These are phyloP conservation scores for Psittacara wagleri DNA, from an alignment of 2,113 vertebrate species.

Conservation along the genomic window DNA sequence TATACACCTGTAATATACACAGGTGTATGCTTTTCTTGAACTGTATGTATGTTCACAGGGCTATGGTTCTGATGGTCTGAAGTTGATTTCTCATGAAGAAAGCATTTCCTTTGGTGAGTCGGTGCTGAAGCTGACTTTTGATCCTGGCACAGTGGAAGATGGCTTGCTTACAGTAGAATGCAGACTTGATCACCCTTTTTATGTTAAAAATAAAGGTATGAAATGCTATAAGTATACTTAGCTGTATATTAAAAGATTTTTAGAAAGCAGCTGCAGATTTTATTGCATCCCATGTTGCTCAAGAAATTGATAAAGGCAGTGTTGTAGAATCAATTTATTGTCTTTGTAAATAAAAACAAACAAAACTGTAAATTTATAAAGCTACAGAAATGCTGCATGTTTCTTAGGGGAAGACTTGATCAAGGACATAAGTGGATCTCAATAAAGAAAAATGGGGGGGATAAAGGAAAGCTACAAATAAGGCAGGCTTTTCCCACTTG, in stretches of 20 bases:
- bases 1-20: background rate
- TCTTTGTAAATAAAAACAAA: background rate
- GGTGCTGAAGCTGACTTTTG: conserved; percentile 94
- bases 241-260: background rate
- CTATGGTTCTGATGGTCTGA: conserved; percentile 91
- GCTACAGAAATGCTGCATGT: background rate
- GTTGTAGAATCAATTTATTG: background rate
- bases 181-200: conserved; percentile 95
- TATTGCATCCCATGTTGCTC: background rate
- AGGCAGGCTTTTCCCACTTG: background rate
- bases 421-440: background rate
- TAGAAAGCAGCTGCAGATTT: conserved; percentile 25
- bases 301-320: background rate
- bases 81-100: conserved; percentile 93
- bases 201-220: conserved; percentile 97
- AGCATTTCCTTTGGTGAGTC: conserved; percentile 91
- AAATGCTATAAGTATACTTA: background rate
- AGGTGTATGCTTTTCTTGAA: background rate
- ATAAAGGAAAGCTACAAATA: background rate
- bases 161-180: conserved; percentile 92
- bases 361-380: background rate
- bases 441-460: background rate
- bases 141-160: conserved; percentile 90
- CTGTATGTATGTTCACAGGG: conserved; percentile 72
- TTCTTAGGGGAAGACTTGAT: background rate